Evolutionary conservation across 1,140 invertebrate genomes (phyloP).

Genomic region (Zaprionus vittiger): DNA sequence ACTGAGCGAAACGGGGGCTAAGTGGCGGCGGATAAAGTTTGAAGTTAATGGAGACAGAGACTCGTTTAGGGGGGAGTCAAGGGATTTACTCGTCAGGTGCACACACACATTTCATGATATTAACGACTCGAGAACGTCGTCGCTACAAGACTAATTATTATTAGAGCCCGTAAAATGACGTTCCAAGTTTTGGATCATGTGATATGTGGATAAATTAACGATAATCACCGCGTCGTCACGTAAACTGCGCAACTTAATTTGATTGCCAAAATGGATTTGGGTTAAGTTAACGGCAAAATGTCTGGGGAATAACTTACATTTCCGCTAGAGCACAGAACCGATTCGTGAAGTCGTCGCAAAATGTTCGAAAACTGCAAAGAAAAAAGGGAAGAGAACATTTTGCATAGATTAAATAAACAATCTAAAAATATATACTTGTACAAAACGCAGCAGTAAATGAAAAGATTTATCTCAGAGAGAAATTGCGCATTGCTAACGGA

Average conservation of each 20-base stretch:
- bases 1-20: slow-evolving; percentile 23
- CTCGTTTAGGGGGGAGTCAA: not conserved
- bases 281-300: slow-evolving; percentile 45
- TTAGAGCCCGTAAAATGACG: slow-evolving; percentile 55
- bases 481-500: slow-evolving; percentile 71
- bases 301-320: slow-evolving; percentile 57
- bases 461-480: slow-evolving; percentile 62
- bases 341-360: slow-evolving; percentile 31
- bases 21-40: slow-evolving; percentile 1
- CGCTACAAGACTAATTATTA: slow-evolving; percentile 62
- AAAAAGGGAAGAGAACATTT: slow-evolving; percentile 39
- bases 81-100: slow-evolving; percentile 6
- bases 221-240: slow-evolving; percentile 43
- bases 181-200: slow-evolving; percentile 52
- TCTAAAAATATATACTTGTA: slow-evolving; percentile 35
- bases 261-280: slow-evolving; percentile 35
- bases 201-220: slow-evolving; percentile 51
- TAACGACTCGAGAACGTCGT: slow-evolving; percentile 54
- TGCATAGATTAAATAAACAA: slow-evolving; percentile 53
- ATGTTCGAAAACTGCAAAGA: slow-evolving; percentile 50
- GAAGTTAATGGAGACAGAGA: not conserved
- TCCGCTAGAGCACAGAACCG: slow-evolving; percentile 42
- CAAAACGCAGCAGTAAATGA: slow-evolving; percentile 1
- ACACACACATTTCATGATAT: slow-evolving; percentile 48
- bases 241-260: slow-evolving; percentile 39